These are phyloP conservation scores for Cynopterus brachyotis DNA, from an alignment of 2,113 vertebrate genomes.

Conservation along the genomic window DNA sequence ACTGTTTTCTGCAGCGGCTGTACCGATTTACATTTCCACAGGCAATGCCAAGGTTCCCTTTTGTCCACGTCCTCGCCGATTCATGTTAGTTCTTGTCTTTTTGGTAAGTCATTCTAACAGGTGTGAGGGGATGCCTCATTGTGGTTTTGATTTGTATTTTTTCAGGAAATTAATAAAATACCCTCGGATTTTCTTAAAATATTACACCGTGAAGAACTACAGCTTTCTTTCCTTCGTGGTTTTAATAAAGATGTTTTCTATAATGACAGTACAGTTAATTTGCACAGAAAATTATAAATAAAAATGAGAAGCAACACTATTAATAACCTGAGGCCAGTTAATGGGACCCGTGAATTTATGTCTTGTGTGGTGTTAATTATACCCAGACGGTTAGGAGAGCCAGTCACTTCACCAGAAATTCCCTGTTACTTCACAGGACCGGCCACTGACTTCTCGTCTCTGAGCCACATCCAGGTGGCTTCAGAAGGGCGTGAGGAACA, in stretches of 20 bases:
- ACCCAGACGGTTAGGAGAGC: background rate
- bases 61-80: background rate
- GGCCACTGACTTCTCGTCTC: background rate
- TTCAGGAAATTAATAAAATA: background rate
- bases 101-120: background rate
- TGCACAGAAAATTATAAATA: background rate
- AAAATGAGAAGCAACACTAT: background rate
- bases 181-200: background rate
- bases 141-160: background rate
- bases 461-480: fast-evolving
- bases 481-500: background rate
- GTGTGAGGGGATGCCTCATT: background rate
- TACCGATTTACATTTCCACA: background rate
- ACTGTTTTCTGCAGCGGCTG: background rate
- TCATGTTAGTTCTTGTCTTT: background rate
- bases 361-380: background rate
- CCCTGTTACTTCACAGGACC: background rate
- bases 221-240: background rate
- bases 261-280: background rate
- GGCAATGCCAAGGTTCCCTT: background rate
- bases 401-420: too few species aligned
- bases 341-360: background rate
- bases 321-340: background rate
- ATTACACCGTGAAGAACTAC: background rate
- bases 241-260: background rate